A percentile compares a stretch with the other conserved stretches of the same genome.
Conservation (phyloP, 2,113 vertebrate genomes). For the Neodontobutis hainanensis region DNA sequence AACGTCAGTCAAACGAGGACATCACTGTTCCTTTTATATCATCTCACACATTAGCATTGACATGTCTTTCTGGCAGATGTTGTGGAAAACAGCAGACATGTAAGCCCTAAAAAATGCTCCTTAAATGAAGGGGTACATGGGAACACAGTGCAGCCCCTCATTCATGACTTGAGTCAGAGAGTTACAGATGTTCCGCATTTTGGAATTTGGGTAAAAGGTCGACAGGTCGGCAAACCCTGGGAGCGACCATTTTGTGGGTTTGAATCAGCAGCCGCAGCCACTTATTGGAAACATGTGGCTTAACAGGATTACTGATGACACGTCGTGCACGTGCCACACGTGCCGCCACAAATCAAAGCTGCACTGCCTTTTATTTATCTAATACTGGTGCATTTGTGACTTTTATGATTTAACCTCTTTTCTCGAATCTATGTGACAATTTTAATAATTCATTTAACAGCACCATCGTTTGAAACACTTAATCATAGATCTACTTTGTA, state of each 20-base stretch:
- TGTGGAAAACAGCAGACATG: background rate
- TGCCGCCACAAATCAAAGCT: background rate
- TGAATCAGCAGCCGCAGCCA: slow-evolving; percentile 59
- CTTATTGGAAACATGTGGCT: slow-evolving; percentile 12
- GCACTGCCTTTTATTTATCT: too few relatives aligned
- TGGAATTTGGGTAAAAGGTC: slow-evolving; percentile 80
- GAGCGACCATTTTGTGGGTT: slow-evolving; percentile 58
- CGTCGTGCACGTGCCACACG: background rate
- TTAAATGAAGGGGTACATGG: slow-evolving; percentile 37
- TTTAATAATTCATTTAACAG: too few relatives aligned
- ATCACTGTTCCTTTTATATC: background rate
- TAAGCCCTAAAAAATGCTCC: slow-evolving; percentile 16
- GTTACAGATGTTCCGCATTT: slow-evolving; percentile 73
- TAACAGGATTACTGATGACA: background rate
- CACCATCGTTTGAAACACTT: too few relatives aligned
- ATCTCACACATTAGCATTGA: background rate
- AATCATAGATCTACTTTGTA: too few relatives aligned
- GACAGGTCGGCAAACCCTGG: slow-evolving; percentile 32
- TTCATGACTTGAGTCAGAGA: slow-evolving; percentile 36
- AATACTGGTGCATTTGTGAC: too few relatives aligned
- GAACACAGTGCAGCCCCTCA: slow-evolving; percentile 24
- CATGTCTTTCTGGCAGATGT: slow-evolving; percentile 26
- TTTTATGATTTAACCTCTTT: too few relatives aligned
- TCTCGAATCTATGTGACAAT: too few relatives aligned
- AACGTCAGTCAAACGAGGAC: background rate